Percentiles rank a stretch among this genome's conserved stretches.
Evolutionary conservation across 2,797 vertebrate genomes (phyloP).

Genomic region (Limosa lapponica): DNA sequence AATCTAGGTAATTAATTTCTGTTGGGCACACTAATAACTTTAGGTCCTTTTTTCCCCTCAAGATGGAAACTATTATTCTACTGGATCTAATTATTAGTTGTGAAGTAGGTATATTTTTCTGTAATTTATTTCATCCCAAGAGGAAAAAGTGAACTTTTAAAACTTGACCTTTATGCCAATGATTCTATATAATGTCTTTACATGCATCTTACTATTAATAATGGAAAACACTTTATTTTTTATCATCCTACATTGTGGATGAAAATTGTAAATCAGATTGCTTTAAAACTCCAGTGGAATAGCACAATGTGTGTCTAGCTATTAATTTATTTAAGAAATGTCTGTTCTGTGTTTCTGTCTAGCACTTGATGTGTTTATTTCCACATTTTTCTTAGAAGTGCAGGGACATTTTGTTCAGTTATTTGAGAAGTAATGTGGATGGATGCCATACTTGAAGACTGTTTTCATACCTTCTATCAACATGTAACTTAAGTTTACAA

Average conservation of each 20-base stretch:
- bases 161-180: neutral
- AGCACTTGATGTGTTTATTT: slow-evolving; percentile 33
- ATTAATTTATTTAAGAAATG: neutral
- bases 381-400: neutral
- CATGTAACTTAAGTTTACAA: neutral
- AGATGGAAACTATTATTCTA: neutral
- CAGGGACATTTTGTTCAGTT: neutral
- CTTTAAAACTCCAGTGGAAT: neutral
- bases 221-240: neutral
- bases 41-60: neutral
- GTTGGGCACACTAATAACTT: neutral
- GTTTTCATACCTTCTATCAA: neutral
- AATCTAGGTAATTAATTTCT: neutral
- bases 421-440: slow-evolving; percentile 6
- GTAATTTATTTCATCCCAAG: neutral
- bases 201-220: neutral
- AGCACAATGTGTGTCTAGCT: neutral
- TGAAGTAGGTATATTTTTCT: neutral
- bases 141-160: neutral
- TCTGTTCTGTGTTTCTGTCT: slow-evolving; percentile 8
- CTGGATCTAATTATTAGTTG: neutral
- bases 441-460: neutral
- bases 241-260: neutral
- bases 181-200: neutral
- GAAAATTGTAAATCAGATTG: neutral